A percentile compares a stretch with the other conserved stretches of the same genome.
phyloP scores from a whole-genome alignment of 2,113 vertebrate genomes.

The Pontoporia blainvillei region DNA sequence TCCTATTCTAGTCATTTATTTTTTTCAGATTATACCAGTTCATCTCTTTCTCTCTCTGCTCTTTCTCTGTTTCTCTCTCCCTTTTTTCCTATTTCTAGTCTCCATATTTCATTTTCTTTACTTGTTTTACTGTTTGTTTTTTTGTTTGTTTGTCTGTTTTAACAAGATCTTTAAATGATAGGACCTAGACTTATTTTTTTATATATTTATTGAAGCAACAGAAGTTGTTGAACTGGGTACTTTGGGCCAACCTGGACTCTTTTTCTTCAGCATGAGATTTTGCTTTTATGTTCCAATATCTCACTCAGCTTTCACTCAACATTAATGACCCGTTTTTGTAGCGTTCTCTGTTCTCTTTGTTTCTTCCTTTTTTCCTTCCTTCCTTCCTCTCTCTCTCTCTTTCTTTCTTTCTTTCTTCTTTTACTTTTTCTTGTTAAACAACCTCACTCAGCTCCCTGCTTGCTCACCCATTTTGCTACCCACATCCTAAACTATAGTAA shows the following conservation, averaged over 20 bases:
- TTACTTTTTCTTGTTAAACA: neutral
- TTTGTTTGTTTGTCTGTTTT: neutral
- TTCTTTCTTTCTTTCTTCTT: neutral
- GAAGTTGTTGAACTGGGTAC: neutral
- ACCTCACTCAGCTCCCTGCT: neutral
- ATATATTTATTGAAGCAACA: neutral
- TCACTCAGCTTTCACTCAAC: neutral
- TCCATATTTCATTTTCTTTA: neutral
- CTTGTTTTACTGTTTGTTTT: neutral
- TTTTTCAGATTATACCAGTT: neutral
- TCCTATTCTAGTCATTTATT: neutral
- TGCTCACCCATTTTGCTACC: neutral
- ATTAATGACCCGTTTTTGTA: neutral
- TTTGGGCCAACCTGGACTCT: neutral
- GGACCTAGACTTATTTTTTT: neutral
- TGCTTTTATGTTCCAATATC: neutral
- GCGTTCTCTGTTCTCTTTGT: neutral
- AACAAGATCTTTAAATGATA: neutral
- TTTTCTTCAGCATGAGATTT: neutral
- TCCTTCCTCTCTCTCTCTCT: neutral
- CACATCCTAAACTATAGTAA: neutral
- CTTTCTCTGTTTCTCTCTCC: neutral
- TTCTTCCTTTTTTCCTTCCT: neutral
- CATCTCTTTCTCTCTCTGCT: neutral
- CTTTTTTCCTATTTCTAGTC: neutral